A percentile compares a stretch with the other conserved stretches of the same genome.
Conservation (phyloP, 2,888 invertebrate species). For the Allolobophora icterica region DNA sequence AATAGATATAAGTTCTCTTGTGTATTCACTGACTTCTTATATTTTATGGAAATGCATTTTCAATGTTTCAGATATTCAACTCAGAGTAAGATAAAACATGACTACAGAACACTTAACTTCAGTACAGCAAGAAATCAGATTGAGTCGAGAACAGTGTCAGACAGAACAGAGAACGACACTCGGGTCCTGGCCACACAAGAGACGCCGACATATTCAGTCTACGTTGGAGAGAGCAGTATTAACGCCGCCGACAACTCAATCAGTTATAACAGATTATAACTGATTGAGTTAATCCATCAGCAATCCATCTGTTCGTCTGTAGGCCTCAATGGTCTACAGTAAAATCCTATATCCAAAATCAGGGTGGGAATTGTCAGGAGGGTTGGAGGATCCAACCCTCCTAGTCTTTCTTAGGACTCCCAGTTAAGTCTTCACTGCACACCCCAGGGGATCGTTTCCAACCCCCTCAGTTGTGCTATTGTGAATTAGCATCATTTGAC, state of each 20-base stretch:
- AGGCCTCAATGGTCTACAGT: neutral
- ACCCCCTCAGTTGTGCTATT: no score
- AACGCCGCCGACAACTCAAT: neutral
- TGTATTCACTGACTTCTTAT: neutral
- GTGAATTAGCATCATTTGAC: no score
- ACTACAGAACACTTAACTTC: conserved; percentile 7
- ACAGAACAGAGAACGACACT: neutral
- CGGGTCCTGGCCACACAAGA: neutral
- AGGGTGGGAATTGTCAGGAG: no score
- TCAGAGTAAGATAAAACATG: neutral
- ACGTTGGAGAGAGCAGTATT: neutral
- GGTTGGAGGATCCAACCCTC: no score
- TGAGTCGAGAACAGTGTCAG: neutral
- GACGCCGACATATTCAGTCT: conserved; percentile 23
- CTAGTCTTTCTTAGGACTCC: no score
- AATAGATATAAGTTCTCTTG: neutral
- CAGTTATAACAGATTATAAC: no score
- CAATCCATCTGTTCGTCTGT: neutral
- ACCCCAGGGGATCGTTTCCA: no score
- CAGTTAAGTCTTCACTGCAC: no score
- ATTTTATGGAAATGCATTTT: neutral
- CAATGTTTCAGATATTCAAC: neutral
- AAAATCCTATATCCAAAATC: neutral
- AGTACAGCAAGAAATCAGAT: neutral
- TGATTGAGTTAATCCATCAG: no score